Evolutionary conservation across 1,140 invertebrate genomes (phyloP).

Genomic region (Hycleus phaleratus): DNA sequence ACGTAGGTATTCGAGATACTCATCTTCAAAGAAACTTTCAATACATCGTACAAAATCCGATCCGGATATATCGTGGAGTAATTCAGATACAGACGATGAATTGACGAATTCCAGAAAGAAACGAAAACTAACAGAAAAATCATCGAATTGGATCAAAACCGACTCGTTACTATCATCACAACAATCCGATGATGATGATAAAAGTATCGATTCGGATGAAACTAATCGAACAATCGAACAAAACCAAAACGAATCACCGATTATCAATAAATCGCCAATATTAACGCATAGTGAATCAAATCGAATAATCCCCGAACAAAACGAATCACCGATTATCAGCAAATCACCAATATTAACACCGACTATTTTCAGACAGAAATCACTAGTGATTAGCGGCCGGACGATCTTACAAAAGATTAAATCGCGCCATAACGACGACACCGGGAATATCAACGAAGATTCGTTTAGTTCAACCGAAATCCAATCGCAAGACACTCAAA

Average conservation of each 20-base stretch:
- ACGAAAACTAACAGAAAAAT: not conserved
- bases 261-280: constrained; percentile 2
- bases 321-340: constrained; percentile 9
- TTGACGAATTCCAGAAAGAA: not conserved
- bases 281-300: too few species aligned
- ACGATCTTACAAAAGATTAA: constrained; percentile 7
- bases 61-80: constrained; percentile 23
- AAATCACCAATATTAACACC: not conserved
- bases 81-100: constrained; percentile 16
- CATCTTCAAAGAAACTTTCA: constrained; percentile 3
- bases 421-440: constrained; percentile 5
- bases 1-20: constrained; percentile 6
- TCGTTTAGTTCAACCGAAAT: not conserved
- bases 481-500: constrained; percentile 2
- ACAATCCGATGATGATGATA: not conserved
- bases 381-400: constrained; percentile 13
- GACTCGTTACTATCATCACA: too few species aligned
- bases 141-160: too few species aligned
- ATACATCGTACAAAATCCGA: not conserved
- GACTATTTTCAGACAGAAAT: constrained; percentile 3
- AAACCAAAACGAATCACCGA: constrained; percentile 1
- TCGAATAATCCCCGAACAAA: too few species aligned
- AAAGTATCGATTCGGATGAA: too few species aligned
- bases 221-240: too few species aligned
- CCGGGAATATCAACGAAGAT: constrained; percentile 6